Evolutionary conservation across 2,888 invertebrate species (phyloP).

Genomic region (Electrophaes corylata): DNA sequence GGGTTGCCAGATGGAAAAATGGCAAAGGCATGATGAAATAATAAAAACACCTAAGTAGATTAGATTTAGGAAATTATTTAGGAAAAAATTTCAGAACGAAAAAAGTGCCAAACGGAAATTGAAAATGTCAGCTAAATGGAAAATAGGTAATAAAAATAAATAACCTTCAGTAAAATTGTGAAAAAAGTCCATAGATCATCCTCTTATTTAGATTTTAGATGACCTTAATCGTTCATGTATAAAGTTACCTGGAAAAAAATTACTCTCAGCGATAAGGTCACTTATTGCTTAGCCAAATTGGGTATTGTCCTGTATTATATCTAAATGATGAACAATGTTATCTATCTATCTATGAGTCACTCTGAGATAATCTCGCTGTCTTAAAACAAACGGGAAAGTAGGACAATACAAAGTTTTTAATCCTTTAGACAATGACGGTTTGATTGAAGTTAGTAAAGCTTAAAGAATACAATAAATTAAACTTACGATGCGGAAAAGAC

Average conservation of each 20-base stretch:
- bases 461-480: not conserved
- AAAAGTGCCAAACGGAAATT: not conserved
- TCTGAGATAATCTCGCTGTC: too few species aligned
- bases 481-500: not conserved
- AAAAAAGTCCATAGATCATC: not conserved
- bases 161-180: not conserved
- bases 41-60: not conserved
- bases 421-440: not conserved
- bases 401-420: not conserved
- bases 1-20: slow-evolving; percentile 1
- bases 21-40: not conserved
- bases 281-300: too few species aligned
- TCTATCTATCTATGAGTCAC: too few species aligned
- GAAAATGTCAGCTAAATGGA: not conserved
- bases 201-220: too few species aligned
- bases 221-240: too few species aligned
- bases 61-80: not conserved
- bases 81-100: not conserved
- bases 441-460: not conserved
- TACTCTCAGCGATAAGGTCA: too few species aligned
- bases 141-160: slow-evolving; percentile 2
- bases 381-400: not conserved
- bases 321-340: too few species aligned
- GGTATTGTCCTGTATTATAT: too few species aligned
- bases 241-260: too few species aligned